A percentile compares a stretch with the other conserved stretches of the same genome.
Evolutionary conservation across 2,888 invertebrate genomes (phyloP).

Genomic region (Luffia ferchaultella): DNA sequence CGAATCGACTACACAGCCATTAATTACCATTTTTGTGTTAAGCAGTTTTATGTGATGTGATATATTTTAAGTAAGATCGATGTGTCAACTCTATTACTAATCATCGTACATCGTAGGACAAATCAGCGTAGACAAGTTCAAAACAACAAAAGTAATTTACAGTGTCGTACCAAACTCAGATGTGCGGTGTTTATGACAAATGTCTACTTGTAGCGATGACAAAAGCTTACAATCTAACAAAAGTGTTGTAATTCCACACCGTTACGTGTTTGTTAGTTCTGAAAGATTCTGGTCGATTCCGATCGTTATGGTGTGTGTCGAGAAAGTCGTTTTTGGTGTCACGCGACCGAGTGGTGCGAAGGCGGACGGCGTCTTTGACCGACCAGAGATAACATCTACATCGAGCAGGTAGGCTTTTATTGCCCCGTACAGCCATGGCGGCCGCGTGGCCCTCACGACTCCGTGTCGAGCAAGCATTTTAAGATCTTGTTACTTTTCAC

Average conservation of each 20-base stretch:
- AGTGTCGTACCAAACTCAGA: constrained; percentile 8
- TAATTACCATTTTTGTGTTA: no score
- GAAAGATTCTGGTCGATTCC: constrained; percentile 7
- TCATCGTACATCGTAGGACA: not conserved
- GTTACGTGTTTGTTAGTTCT: constrained; percentile 41
- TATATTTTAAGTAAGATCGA: no score
- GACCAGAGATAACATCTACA: constrained; percentile 54
- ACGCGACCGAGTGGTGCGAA: constrained; percentile 17
- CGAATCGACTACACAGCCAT: not conserved
- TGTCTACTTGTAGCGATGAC: constrained; percentile 46
- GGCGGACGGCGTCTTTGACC: constrained; percentile 56
- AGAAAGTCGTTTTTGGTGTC: constrained; percentile 21
- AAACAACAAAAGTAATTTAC: constrained; percentile 4
- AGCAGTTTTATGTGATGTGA: no score
- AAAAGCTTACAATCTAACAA: constrained; percentile 57
- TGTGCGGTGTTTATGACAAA: constrained; percentile 37
- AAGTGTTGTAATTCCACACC: constrained; percentile 58
- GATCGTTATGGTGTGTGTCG: constrained; percentile 14
- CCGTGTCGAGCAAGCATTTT: constrained; percentile 18
- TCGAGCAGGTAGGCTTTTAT: constrained; percentile 58
- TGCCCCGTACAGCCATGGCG: constrained; percentile 27
- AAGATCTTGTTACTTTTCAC: constrained; percentile 37
- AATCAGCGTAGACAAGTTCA: constrained; percentile 2
- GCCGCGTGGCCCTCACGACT: constrained; percentile 15
- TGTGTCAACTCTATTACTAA: no score